Conservation (phyloP, 2,888 invertebrate species). For the Rhopalosiphum nymphaeae region DNA sequence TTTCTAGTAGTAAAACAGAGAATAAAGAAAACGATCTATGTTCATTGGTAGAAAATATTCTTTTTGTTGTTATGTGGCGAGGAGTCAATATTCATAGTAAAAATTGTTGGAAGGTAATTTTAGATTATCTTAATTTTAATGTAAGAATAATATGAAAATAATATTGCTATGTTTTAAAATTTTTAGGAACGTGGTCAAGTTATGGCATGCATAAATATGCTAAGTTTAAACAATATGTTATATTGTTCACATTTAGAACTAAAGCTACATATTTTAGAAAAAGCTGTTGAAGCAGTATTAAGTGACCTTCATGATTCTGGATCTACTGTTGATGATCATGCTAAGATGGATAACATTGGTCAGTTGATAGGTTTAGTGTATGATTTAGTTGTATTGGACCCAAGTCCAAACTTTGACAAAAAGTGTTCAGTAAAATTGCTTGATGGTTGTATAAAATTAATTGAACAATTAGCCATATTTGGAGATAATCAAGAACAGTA, state of each 20-base stretch:
- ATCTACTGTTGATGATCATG: conserved; percentile 68
- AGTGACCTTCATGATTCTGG: conserved; percentile 74
- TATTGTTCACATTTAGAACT: conserved; percentile 74
- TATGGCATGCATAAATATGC: conserved; percentile 74
- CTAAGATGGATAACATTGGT: conserved; percentile 74
- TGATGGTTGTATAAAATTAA: conserved; percentile 61
- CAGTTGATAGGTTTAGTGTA: conserved; percentile 75
- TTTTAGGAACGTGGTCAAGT: conserved; percentile 75
- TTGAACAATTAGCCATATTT: conserved; percentile 55
- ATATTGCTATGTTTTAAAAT: conserved; percentile 7
- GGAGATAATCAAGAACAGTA: conserved; percentile 57
- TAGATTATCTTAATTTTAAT: conserved; percentile 29
- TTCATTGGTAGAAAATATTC: conserved; percentile 74
- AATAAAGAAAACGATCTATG: conserved; percentile 75
- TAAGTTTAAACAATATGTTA: conserved; percentile 74
- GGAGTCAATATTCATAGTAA: conserved; percentile 74
- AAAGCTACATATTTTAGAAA: conserved; percentile 74
- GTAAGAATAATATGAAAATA: not conserved
- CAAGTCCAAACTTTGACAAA: conserved; percentile 72
- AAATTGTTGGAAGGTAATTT: conserved; percentile 73
- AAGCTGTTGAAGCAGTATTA: conserved; percentile 75
- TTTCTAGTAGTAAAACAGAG: conserved; percentile 69
- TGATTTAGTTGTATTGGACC: conserved; percentile 74
- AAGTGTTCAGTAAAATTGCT: conserved; percentile 72
- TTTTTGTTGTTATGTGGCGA: conserved; percentile 76